Percentiles rank a stretch among this genome's conserved stretches.
Conservation (phyloP, 2,113 vertebrate species). For the Perca fluviatilis region DNA sequence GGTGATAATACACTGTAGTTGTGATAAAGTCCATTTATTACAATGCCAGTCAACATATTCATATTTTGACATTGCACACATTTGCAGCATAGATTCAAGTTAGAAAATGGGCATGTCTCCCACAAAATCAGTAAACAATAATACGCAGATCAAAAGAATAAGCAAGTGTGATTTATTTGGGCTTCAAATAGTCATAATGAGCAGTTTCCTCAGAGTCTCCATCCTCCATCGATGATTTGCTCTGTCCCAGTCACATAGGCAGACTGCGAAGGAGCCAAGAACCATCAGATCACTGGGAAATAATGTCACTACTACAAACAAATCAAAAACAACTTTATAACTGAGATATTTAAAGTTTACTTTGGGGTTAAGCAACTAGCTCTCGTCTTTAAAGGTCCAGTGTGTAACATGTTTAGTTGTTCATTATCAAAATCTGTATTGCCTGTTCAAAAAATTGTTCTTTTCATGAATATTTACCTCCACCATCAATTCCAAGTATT, state of each 20-base stretch:
- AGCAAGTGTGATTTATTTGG: not conserved
- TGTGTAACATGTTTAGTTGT: too few relatives aligned
- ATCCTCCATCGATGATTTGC: slow-evolving; percentile 95
- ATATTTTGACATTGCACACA: not conserved
- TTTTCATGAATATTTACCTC: too few relatives aligned
- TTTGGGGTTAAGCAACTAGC: not conserved
- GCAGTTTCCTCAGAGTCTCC: slow-evolving; percentile 88
- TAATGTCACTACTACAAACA: not conserved
- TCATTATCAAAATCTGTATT: too few relatives aligned
- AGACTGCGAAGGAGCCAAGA: slow-evolving; percentile 82
- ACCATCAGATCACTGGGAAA: slow-evolving; percentile 4
- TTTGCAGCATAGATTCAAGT: not conserved
- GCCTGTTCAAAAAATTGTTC: too few relatives aligned
- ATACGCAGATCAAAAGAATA: not conserved
- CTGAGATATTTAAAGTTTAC: not conserved
- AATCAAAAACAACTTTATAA: not conserved
- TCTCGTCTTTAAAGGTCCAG: not conserved
- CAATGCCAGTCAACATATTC: not conserved
- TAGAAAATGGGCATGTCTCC: not conserved
- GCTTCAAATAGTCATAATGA: not conserved
- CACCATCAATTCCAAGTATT: too few relatives aligned
- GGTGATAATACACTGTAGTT: not conserved
- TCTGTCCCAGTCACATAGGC: slow-evolving; percentile 93
- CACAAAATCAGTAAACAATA: not conserved
- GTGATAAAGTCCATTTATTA: not conserved